A percentile compares a stretch with the other conserved stretches of the same genome.
Conservation (phyloP, 1,140 invertebrate species). For the Tetramorium simillimum region DNA sequence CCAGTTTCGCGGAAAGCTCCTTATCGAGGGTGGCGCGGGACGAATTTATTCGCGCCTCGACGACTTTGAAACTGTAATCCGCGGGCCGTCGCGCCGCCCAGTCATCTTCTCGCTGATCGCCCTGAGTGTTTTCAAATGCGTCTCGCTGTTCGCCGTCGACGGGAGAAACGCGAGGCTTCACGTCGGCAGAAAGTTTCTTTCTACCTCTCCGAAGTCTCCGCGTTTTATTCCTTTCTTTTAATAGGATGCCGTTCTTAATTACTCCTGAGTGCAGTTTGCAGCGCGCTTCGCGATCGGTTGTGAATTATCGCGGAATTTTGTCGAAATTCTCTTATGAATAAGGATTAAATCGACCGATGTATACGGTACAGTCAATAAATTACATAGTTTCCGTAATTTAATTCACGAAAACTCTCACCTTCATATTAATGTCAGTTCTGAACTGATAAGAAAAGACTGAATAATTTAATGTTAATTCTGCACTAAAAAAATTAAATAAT, state of each 20-base stretch:
- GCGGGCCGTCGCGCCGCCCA: neutral
- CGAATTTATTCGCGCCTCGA: conserved; percentile 60
- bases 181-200: conserved; percentile 24
- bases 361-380: neutral
- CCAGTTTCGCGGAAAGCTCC: conserved; percentile 55
- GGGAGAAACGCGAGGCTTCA: neutral
- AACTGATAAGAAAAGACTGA: too few relatives aligned
- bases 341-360: neutral
- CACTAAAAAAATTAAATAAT: too few relatives aligned
- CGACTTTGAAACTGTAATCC: conserved; percentile 63
- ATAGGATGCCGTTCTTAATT: conserved; percentile 10
- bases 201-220: neutral
- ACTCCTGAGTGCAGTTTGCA: neutral
- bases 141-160: neutral
- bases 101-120: conserved; percentile 30
- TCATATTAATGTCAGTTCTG: neutral
- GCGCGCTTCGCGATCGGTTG: neutral
- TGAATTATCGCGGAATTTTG: neutral
- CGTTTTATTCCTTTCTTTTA: conserved; percentile 15
- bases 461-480: too few relatives aligned
- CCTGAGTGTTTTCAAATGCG: conserved; percentile 46
- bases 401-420: neutral
- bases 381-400: neutral
- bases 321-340: neutral
- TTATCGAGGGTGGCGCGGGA: conserved; percentile 53